Base-by-base conservation (phyloP, 2,797 vertebrate genomes). In the Clarias laeviceps region DNA sequence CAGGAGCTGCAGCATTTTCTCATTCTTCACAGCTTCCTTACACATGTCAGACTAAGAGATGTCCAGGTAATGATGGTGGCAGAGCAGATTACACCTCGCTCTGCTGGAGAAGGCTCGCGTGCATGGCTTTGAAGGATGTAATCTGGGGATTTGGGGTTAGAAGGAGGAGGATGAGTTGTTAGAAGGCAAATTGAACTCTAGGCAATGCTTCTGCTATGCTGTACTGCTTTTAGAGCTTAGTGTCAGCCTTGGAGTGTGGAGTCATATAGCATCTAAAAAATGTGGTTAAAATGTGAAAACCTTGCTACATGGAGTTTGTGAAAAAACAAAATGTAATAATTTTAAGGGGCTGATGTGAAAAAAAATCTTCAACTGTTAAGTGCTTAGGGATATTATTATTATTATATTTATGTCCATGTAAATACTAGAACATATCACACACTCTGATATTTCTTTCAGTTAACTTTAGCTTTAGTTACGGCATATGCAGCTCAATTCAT, bases 61-160 rank as follows among this genome's bases (percentile, higher is more conserved):
- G 87, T 73, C 86, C 80, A 83, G 86, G 90, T 93, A 91, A 87
- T 91, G 90, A 87, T 88, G 87, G 88, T 91, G 89, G 90, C 88
- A 83, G 90, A 86, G 88, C 88, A 93, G 93, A 93, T 94, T 93
- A 94, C 91, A 93, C 91, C 91, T 92, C 91, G 91, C 91, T 91
- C 91, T 92, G 89, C 90, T 92, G 88, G 90, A 81, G 86, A 88
- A 87, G 65, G 91, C 91, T 93, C 91, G 89, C 82, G 85, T 89
- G 84, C 89, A 88, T 90, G 88, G 65, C 87, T 90, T 91, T 77
- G 84, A 88, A 91, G 92, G 91, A 92, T 94, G 92, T 94, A 95
- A 95, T 95, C 93, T 92, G 85, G 88, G 92, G 94, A 92, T 94
- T 94, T 92, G 86, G 91, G 87, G 87, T 91, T 89, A 90, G 90